A percentile compares a stretch with the other conserved stretches of the same genome.
Evolutionary conservation across 1,140 invertebrate genomes (phyloP).

Genomic region (Paraescarpia echinospica): DNA sequence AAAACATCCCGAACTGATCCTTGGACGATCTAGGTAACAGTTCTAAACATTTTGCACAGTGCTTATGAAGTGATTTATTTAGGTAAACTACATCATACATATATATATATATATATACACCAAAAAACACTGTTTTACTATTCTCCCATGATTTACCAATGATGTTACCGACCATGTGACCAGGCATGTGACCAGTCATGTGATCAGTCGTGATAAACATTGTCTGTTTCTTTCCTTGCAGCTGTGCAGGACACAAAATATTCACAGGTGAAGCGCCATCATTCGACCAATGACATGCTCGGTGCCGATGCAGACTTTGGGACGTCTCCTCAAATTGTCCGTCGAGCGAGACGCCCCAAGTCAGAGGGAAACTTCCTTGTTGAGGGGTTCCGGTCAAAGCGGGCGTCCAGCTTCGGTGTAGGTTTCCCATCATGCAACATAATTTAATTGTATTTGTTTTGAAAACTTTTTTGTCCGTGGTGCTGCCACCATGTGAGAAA

Average conservation of each 20-base stretch:
- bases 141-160: neutral
- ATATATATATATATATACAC: too few species aligned
- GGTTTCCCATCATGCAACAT: slow-evolving; percentile 22
- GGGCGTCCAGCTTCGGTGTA: slow-evolving; percentile 56
- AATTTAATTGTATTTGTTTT: neutral
- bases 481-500: neutral
- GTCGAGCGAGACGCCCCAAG: slow-evolving; percentile 42
- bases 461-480: neutral
- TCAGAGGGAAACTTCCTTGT: slow-evolving; percentile 52
- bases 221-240: slow-evolving; percentile 7
- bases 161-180: neutral
- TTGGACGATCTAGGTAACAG: too few species aligned
- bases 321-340: slow-evolving; percentile 26
- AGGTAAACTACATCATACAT: too few species aligned
- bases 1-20: too few species aligned
- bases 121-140: too few species aligned
- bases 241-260: slow-evolving; percentile 29
- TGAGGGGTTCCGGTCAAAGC: slow-evolving; percentile 46
- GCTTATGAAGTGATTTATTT: too few species aligned
- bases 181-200: too few species aligned
- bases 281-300: slow-evolving; percentile 55
- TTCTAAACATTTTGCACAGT: too few species aligned
- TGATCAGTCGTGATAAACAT: neutral
- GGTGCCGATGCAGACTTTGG: slow-evolving; percentile 31
- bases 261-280: slow-evolving; percentile 52